These are phyloP conservation scores for Oxygymnocypris stewartii DNA, from an alignment of 2,113 vertebrate species.

Conservation along the genomic window DNA sequence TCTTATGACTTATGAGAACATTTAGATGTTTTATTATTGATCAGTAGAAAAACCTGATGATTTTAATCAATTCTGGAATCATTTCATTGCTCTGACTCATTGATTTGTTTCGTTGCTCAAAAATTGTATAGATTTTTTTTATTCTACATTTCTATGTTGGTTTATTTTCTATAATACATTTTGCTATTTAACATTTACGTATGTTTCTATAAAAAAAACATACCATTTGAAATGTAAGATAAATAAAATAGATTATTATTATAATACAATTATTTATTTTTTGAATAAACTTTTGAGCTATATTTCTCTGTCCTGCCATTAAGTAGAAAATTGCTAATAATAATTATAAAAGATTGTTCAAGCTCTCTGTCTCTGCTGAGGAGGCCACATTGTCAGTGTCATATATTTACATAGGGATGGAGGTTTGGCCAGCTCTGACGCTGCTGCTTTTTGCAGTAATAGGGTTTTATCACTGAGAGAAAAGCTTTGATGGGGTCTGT, in stretches of 20 bases:
- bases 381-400: conserved; percentile 6
- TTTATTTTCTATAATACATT: background rate
- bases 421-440: conserved; percentile 33
- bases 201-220: too few relatives aligned
- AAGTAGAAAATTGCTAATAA: background rate
- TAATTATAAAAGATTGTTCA: too few relatives aligned
- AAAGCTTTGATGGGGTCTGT: conserved; percentile 3
- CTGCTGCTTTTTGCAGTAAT: conserved; percentile 33
- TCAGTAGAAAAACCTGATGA: background rate
- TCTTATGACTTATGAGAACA: background rate
- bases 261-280: too few relatives aligned
- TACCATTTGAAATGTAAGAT: too few relatives aligned
- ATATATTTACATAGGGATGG: conserved; percentile 16
- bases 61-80: background rate
- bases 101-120: too few relatives aligned
- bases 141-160: background rate
- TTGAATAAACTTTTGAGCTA: background rate
- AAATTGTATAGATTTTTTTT: too few relatives aligned
- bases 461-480: conserved; percentile 27
- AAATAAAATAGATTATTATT: too few relatives aligned
- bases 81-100: too few relatives aligned
- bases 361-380: background rate
- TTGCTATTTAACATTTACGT: too few relatives aligned
- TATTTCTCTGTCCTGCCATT: background rate
- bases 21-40: background rate